Evolutionary conservation across 1,140 invertebrate species (phyloP).

Genomic region (Oppia nitens): DNA sequence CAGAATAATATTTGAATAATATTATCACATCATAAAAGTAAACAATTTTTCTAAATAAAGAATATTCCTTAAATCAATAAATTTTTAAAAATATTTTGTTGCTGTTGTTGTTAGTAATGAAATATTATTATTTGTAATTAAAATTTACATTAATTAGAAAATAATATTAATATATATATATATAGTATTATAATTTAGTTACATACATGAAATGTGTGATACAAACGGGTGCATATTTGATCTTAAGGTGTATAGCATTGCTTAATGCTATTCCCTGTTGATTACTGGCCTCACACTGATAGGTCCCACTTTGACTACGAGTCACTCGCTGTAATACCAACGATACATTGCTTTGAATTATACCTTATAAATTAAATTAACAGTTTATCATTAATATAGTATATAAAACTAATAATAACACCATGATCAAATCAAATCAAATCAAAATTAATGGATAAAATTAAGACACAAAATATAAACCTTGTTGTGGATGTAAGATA

Average conservation of each 20-base stretch:
- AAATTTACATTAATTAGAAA: neutral
- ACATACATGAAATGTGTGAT: constrained; percentile 9
- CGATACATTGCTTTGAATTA: constrained; percentile 24
- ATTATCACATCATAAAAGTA: no score
- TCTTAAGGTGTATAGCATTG: constrained; percentile 40
- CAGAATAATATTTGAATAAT: no score
- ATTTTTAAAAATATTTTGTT: no score
- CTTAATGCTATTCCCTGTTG: constrained; percentile 19
- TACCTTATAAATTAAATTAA: no score
- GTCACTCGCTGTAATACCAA: constrained; percentile 23
- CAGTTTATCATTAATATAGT: no score
- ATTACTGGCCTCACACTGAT: constrained; percentile 23
- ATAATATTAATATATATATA: no score
- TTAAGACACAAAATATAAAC: neutral
- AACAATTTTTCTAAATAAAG: no score
- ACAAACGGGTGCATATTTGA: constrained; percentile 31
- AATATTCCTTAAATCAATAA: no score
- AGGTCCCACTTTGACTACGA: constrained; percentile 22
- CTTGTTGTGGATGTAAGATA: constrained; percentile 16
- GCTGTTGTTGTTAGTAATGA: no score
- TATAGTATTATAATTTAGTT: neutral
- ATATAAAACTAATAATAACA: no score
- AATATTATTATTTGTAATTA: neutral
- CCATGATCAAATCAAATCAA: no score
- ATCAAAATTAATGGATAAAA: neutral